phyloP scores from a whole-genome alignment of 2,888 invertebrate species.

The Drosophila atroscutellata region DNA sequence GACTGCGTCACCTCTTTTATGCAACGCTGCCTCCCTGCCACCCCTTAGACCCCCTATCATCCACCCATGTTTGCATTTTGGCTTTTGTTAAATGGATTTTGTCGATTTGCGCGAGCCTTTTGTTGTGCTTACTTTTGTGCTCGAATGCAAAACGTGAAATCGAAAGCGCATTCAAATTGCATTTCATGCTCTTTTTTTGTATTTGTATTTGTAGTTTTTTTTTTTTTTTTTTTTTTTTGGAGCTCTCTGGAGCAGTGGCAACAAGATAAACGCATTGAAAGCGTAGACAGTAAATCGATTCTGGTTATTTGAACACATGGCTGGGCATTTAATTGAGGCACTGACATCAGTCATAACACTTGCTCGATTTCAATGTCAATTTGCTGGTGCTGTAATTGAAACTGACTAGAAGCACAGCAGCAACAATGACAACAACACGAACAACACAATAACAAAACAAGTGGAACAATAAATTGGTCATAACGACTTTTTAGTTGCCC shows the following conservation, averaged over 20 bases:
- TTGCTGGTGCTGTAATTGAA: constrained; percentile 66
- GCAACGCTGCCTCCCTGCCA: constrained; percentile 27
- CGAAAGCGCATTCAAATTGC: constrained; percentile 56
- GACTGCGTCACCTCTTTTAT: constrained; percentile 56
- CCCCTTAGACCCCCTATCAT: not conserved
- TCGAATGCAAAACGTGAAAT: constrained; percentile 43
- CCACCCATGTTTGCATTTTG: constrained; percentile 44
- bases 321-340: constrained; percentile 45
- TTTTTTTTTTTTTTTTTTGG: not conserved
- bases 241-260: constrained; percentile 9
- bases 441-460: not conserved
- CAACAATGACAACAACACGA: not conserved
- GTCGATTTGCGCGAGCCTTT: constrained; percentile 48
- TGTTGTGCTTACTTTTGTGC: constrained; percentile 37
- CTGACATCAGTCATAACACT: constrained; percentile 34
- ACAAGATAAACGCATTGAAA: constrained; percentile 24
- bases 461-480: constrained; percentile 59
- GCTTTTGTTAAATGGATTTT: constrained; percentile 59
- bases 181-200: constrained; percentile 12
- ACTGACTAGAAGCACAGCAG: constrained; percentile 1
- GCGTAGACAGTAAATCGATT: constrained; percentile 17
- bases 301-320: constrained; percentile 25
- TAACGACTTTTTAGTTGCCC: constrained; percentile 41
- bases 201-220: not conserved
- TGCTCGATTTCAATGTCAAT: constrained; percentile 69